Base-by-base conservation (phyloP, 2,888 invertebrate species). In the Magallana nippona region DNA sequence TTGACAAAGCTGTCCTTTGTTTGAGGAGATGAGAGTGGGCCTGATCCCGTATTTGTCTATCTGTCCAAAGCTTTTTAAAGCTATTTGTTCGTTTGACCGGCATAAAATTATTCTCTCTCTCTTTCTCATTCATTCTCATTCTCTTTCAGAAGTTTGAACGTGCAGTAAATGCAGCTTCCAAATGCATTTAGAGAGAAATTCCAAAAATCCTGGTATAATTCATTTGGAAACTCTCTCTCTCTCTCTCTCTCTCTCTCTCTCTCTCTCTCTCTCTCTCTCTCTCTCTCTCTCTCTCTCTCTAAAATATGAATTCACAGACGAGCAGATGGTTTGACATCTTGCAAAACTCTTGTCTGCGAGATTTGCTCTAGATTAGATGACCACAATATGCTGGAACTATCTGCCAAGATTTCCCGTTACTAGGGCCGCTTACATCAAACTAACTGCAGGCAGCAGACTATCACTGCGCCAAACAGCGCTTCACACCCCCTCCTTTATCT, bases 311-410 rank as follows among this genome's bases (percentile, higher is more conserved):
- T 71, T 71, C 8, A 2, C 32, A 63, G 63, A 58, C 55, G n/a
- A 71, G 80, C 83, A 83, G 83, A 83, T 83, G 83, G 83, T 80
- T 44, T 80, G 80, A 57, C 83, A 80, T 82, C 56, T 77, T 80
- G 80, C 57, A 57, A 57, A 78, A 77, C 77, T 57, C 77, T 56
- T 19, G 56, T 44, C 63, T 57, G 71, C 77, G 83, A 83, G 83
- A 83, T 83, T 83, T 83, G 55, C 63, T 57, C 80, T 80, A 80
- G 80, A 71, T 77, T 80, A 78, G 58, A 58, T 78, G 56, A 78
- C 78, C 82, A 82, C 78, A 58, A 57, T 77, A 81, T 63, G 63
- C 81, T 63, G 55, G 55, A 62, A 81, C 71, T 71, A 71, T 71
- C 71, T 71, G 71, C 71, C 32, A 71, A 60, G 60, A 27, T 71